Evolutionary conservation across 2,797 vertebrate genomes (phyloP), one percentile per base, ranked within the genome.

Genomic region (Hypotaenidia philippensis): DNA sequence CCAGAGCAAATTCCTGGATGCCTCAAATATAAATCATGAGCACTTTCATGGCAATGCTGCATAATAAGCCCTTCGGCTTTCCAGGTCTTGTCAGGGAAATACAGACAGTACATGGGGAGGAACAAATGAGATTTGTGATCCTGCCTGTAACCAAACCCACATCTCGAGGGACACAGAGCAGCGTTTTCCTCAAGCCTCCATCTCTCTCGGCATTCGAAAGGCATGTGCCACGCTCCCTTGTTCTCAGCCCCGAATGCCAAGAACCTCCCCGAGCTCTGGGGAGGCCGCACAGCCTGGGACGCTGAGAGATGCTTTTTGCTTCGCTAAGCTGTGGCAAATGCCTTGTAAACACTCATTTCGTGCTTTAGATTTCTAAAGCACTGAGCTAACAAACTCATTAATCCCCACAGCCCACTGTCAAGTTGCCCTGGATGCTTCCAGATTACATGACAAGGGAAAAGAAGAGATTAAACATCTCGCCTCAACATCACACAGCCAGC

Each of bases 21-120:
- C 93, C 94, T 95, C 87, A 83, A 93, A 88, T n/a, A 94, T 93
- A 95, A 92, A 88, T 91, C 94, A 92, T 76, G 38, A 89, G 66
- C 56, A 38, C 63, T 89, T 76, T 53, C 71, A 92, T 0, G 5
- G 91, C 91, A 75, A 34, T 25, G 41, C 83, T 0, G 4, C 77
- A 79, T 72, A 96, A 91, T 50, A 87, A 86, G 87, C 79, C 75
- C 76, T 94, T 89, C 79, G 88, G 87, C 76, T 90, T 93, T 78
- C 79, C 85, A 61, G 85, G 80, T 86, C 93, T 93, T 52, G 85
- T 61, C 57, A 59, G 83, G 60, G 76, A 94, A 91, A 88, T 0
- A 25, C 55, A 65, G 27, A 52, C 83, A 63, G 74, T 60, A 83
- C 77, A 63, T 4, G 27, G 32, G 70, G 66, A 89, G 41, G 70